Conservation (phyloP, 2,888 invertebrate genomes). For the Eristalis tenax region DNA sequence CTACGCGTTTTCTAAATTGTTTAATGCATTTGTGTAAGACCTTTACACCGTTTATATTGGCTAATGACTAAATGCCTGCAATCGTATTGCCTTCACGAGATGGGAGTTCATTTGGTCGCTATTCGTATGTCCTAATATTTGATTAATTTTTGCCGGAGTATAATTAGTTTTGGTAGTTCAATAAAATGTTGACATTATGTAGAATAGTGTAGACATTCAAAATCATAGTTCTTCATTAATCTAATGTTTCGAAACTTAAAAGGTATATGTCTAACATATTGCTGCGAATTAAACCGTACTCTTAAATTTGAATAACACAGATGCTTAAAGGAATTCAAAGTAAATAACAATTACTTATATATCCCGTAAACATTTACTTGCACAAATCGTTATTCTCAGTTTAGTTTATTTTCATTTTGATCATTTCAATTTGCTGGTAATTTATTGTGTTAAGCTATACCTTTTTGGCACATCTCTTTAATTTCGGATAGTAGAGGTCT, state of each 20-base stretch:
- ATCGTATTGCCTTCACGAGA: too few relatives aligned
- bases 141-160: not conserved
- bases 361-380: conserved; percentile 76
- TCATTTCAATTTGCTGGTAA: conserved; percentile 9
- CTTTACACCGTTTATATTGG: too few relatives aligned
- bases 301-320: too few relatives aligned
- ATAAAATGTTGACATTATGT: too few relatives aligned
- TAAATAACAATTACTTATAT: not conserved
- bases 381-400: conserved; percentile 81
- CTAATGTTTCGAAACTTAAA: too few relatives aligned
- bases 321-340: too few relatives aligned
- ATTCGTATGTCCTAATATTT: not conserved
- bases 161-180: not conserved
- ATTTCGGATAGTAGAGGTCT: conserved; percentile 15
- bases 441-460: conserved; percentile 1
- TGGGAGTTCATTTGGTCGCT: too few relatives aligned
- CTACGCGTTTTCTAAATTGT: too few relatives aligned
- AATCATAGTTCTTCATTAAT: not conserved
- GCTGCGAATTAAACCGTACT: too few relatives aligned
- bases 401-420: conserved; percentile 73
- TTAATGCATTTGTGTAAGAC: too few relatives aligned
- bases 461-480: not conserved
- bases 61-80: too few relatives aligned
- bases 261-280: too few relatives aligned
- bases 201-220: not conserved